phyloP scores from a whole-genome alignment of 1,140 invertebrate genomes.

The Reticulitermes speratus region DNA sequence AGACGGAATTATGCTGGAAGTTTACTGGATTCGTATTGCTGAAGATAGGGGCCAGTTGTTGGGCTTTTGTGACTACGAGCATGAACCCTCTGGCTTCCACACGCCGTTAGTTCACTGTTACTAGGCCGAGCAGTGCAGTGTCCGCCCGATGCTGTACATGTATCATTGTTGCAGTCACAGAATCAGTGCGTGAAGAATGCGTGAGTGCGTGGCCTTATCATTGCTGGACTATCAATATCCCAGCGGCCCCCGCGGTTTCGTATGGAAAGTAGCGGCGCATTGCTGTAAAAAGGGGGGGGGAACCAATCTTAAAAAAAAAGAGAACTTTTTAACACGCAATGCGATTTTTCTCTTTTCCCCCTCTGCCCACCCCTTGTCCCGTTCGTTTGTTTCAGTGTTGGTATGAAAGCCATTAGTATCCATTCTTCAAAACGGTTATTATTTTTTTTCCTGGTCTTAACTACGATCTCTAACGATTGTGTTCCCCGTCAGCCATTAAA shows the following conservation, averaged over 20 bases:
- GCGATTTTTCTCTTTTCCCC: conserved; percentile 11
- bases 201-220: conserved; percentile 8
- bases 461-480: not conserved
- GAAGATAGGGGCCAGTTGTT: too few relatives aligned
- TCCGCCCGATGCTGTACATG: not conserved
- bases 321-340: conserved; percentile 13
- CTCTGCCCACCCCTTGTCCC: not conserved
- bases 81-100: too few relatives aligned
- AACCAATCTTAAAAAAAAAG: not conserved
- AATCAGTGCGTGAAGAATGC: not conserved
- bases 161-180: not conserved
- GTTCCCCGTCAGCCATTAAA: not conserved
- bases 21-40: too few relatives aligned
- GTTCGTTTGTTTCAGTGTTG: not conserved
- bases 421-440: conserved; percentile 16
- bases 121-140: too few relatives aligned
- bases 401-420: not conserved
- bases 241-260: not conserved
- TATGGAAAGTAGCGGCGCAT: not conserved
- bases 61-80: too few relatives aligned
- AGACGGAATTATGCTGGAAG: too few relatives aligned
- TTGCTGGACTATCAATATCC: conserved; percentile 15
- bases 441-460: not conserved
- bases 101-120: too few relatives aligned
- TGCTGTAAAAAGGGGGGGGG: not conserved